These are phyloP conservation scores for Nanger granti DNA, from an alignment of 2,113 vertebrate species.

Conservation along the genomic window DNA sequence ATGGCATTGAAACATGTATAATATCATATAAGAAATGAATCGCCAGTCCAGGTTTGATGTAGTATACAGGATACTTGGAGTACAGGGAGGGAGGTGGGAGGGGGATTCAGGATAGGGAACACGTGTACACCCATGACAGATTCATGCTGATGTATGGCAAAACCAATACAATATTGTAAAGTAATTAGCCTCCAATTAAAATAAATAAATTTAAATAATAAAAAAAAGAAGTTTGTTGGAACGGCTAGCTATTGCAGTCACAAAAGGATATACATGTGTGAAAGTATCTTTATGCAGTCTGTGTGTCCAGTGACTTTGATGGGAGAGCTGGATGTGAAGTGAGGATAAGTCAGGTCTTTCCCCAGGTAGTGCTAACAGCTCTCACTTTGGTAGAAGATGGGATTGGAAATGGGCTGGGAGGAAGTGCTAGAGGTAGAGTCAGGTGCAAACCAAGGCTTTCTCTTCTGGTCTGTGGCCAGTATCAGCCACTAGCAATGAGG, in stretches of 20 bases:
- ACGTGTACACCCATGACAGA: no score
- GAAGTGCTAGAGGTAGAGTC: not conserved
- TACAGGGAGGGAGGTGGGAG: fast-evolving
- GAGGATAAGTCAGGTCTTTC: not conserved
- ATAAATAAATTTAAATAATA: no score
- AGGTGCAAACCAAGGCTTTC: not conserved
- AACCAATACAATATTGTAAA: no score
- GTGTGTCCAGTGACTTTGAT: not conserved
- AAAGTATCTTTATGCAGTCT: not conserved
- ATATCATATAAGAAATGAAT: no score
- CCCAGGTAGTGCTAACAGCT: not conserved
- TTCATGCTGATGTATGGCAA: no score
- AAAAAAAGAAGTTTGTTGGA: no score
- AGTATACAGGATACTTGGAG: no score
- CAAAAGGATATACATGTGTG: not conserved
- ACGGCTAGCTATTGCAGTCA: not conserved
- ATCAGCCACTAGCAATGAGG: not conserved
- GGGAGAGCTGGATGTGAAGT: not conserved
- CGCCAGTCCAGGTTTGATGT: no score
- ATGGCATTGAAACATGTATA: no score
- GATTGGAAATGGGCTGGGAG: fast-evolving
- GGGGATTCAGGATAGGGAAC: no score
- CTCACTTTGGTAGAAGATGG: not conserved
- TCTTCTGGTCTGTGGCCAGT: not conserved
- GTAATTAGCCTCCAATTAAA: no score